Conservation (phyloP, 1,140 invertebrate species). For the Drosophila ficusphila region DNA sequence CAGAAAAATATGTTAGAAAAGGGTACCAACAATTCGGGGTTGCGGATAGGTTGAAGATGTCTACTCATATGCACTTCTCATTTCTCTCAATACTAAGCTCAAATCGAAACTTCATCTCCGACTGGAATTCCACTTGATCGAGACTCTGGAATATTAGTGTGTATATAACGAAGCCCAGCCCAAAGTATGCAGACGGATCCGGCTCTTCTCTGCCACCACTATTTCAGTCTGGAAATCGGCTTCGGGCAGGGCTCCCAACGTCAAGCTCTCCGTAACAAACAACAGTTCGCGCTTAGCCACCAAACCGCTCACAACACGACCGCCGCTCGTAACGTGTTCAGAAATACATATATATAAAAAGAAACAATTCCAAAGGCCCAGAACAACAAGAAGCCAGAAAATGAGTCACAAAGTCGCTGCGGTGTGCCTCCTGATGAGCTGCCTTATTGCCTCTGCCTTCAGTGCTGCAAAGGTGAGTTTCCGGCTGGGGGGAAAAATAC, state of each 20-base stretch:
- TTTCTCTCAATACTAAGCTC: neutral
- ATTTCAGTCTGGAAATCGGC: constrained; percentile 46
- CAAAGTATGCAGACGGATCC: constrained; percentile 16
- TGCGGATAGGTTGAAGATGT: too few species aligned
- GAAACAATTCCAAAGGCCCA: constrained; percentile 11
- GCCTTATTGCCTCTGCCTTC: constrained; percentile 60
- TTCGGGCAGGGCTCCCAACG: neutral
- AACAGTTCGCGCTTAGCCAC: constrained; percentile 62
- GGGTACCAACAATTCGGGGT: too few species aligned
- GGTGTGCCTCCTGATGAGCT: constrained; percentile 52
- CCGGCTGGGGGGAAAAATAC: constrained; percentile 13
- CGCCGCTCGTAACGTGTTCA: constrained; percentile 10
- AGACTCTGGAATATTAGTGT: neutral
- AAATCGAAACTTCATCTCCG: neutral
- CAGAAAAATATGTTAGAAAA: too few species aligned
- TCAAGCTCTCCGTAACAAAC: constrained; percentile 50
- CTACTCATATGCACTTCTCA: too few species aligned
- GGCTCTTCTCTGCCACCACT: constrained; percentile 4
- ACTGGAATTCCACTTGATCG: constrained; percentile 1
- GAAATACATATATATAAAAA: constrained; percentile 5
- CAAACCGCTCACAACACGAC: constrained; percentile 40
- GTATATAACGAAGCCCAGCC: constrained; percentile 2
- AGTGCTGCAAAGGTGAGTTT: constrained; percentile 77
- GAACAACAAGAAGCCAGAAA: constrained; percentile 40
- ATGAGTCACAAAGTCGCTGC: constrained; percentile 75